phyloP scores from a whole-genome alignment of 2,113 vertebrate genomes.

The Centropus unirufus region DNA sequence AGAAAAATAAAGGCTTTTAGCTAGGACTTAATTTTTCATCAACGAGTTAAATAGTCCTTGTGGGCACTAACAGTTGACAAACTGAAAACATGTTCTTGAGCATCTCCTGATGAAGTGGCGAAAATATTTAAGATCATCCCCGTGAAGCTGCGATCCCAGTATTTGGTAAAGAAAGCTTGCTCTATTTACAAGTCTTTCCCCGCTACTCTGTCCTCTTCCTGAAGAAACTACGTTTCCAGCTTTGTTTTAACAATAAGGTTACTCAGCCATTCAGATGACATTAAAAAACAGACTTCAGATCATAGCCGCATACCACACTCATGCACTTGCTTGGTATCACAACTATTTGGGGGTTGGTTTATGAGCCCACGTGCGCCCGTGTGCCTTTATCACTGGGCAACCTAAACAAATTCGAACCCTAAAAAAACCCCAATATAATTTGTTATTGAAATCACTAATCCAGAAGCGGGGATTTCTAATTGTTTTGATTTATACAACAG shows the following conservation, averaged over 20 bases:
- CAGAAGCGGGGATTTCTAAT: slow-evolving; percentile 35
- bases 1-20: slow-evolving; percentile 58
- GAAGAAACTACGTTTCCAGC: slow-evolving; percentile 45
- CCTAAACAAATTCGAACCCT: background rate
- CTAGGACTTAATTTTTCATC: slow-evolving; percentile 65
- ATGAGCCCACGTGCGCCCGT: background rate
- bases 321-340: background rate
- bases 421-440: slow-evolving; percentile 8
- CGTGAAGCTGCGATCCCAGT: background rate
- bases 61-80: slow-evolving; percentile 27
- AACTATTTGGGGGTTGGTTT: background rate
- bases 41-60: slow-evolving; percentile 51
- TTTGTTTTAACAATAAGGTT: slow-evolving; percentile 76
- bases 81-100: slow-evolving; percentile 56
- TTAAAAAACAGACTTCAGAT: slow-evolving; percentile 27
- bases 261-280: slow-evolving; percentile 66
- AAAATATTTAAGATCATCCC: slow-evolving; percentile 1
- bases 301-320: background rate
- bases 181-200: slow-evolving; percentile 60
- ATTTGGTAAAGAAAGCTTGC: slow-evolving; percentile 47
- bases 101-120: background rate
- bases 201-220: slow-evolving; percentile 11
- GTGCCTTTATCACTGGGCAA: background rate
- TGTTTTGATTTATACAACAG: slow-evolving; percentile 73
- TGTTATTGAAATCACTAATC: slow-evolving; percentile 25